Conservation (phyloP, 2,113 vertebrate species). For the Trogon surrucura region DNA sequence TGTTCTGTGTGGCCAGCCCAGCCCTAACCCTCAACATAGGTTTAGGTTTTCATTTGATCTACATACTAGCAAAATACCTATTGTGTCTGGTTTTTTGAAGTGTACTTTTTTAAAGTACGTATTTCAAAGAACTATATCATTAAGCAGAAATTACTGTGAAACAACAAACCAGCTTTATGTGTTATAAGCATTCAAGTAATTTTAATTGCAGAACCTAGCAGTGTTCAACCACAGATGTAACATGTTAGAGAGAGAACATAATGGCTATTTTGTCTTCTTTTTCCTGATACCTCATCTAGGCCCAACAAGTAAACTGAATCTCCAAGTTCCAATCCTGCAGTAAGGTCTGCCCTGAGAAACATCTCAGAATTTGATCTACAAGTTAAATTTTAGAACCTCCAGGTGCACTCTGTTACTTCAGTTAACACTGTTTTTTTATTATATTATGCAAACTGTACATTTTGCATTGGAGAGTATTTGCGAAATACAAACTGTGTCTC, state of each 20-base stretch:
- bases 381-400: not conserved
- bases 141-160: not conserved
- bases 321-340: not conserved
- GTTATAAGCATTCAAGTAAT: not conserved
- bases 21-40: no score
- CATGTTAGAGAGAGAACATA: not conserved
- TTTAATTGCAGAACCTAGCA: not conserved
- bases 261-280: not conserved
- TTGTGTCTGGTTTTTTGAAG: not conserved
- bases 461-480: not conserved
- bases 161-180: not conserved
- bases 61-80: not conserved
- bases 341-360: not conserved
- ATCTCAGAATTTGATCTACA: not conserved
- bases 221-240: not conserved
- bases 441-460: not conserved
- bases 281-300: not conserved
- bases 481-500: not conserved
- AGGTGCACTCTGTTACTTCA: not conserved
- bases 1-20: not conserved
- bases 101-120: not conserved
- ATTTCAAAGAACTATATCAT: not conserved
- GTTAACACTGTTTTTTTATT: not conserved
- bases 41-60: not conserved
- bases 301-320: not conserved